Percentiles rank a stretch among this genome's conserved stretches.
Conservation (phyloP, 30 jellyfish, hydroid and myxozoan species). For the Aurelia aurita region DNA sequence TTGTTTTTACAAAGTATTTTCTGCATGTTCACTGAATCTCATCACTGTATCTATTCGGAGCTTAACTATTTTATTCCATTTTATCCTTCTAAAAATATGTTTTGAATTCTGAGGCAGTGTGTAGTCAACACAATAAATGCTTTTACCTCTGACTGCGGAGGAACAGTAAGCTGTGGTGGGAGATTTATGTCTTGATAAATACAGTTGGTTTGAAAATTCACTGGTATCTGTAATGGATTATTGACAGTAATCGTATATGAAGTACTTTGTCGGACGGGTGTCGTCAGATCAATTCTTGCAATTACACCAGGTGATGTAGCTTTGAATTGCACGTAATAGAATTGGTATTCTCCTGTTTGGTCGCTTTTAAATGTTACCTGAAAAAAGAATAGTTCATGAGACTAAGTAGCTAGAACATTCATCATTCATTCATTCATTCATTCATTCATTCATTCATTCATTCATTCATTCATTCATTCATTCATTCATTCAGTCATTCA, state of each 20-base stretch:
- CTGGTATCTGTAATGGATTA: slow-evolving; percentile 89
- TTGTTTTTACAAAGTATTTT: no score
- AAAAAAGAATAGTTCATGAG: background rate
- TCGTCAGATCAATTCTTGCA: slow-evolving; percentile 83
- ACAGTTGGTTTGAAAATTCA: slow-evolving; percentile 90
- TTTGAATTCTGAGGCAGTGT: no score
- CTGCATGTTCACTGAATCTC: no score
- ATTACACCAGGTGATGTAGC: slow-evolving; percentile 89
- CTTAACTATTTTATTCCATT: no score
- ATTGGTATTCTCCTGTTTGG: slow-evolving; percentile 91
- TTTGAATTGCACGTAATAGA: slow-evolving; percentile 90
- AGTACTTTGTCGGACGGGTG: slow-evolving; percentile 97
- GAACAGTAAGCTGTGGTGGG: slow-evolving; percentile 97
- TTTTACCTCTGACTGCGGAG: slow-evolving; percentile 97
- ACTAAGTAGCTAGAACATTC: no score
- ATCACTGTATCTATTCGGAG: no score
- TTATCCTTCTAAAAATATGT: no score
- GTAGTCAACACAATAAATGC: no score
- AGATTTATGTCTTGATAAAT: slow-evolving; percentile 88
- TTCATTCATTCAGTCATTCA: no score
- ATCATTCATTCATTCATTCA: no score
- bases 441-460: no score
- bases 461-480: no score
- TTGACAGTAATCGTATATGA: slow-evolving; percentile 79
- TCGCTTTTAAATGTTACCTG: slow-evolving; percentile 97